Percentiles rank a stretch among this genome's conserved stretches.
Evolutionary conservation across 2,113 vertebrate genomes (phyloP).

Genomic region (Tachycineta bicolor): DNA sequence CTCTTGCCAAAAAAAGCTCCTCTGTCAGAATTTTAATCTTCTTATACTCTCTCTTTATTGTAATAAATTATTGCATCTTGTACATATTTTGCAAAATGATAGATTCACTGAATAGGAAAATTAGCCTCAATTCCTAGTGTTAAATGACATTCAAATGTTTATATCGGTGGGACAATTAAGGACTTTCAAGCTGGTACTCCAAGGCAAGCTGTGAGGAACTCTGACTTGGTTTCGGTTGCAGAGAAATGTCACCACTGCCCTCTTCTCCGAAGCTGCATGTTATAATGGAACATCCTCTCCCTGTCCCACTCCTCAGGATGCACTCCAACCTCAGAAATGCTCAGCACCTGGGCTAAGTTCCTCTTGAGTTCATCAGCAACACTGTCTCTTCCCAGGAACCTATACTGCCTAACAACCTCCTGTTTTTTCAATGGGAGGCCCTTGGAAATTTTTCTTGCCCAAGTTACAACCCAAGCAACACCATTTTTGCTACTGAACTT

Average conservation of each 20-base stretch:
- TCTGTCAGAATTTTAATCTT: conserved; percentile 39
- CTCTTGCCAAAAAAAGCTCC: background rate
- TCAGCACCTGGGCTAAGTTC: background rate
- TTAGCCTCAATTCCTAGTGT: background rate
- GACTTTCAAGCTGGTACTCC: background rate
- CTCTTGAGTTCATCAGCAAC: background rate
- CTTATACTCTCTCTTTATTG: background rate
- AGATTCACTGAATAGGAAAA: conserved; percentile 56
- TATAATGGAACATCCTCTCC: background rate
- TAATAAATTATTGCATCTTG: conserved; percentile 34
- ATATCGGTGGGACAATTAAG: background rate
- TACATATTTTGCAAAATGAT: conserved; percentile 14
- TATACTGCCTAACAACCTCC: background rate
- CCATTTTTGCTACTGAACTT: background rate
- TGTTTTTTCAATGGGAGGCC: background rate
- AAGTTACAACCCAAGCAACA: background rate
- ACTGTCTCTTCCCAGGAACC: background rate
- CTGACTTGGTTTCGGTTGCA: background rate
- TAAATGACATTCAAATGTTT: background rate
- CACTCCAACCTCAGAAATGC: background rate
- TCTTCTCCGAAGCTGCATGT: background rate
- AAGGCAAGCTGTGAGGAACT: background rate
- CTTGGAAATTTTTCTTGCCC: background rate
- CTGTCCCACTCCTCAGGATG: background rate
- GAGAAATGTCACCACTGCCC: background rate